Evolutionary conservation across 2,888 invertebrate species (phyloP).

Genomic region (Theretra japonica): DNA sequence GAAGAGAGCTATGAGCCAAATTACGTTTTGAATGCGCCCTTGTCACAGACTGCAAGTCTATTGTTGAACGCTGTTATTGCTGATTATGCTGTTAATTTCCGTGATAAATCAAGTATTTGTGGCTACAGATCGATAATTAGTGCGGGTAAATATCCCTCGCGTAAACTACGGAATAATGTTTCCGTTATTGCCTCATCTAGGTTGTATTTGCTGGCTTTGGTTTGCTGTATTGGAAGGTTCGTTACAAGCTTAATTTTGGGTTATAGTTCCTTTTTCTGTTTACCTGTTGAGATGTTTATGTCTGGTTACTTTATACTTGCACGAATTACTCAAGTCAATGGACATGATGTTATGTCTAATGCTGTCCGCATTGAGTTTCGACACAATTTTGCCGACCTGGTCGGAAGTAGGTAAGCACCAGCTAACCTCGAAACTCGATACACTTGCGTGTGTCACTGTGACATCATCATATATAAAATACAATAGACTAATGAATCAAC

Average conservation of each 20-base stretch:
- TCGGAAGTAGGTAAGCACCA: too few species aligned
- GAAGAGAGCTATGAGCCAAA: constrained; percentile 45
- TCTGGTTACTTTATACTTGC: too few species aligned
- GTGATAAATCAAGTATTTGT: not conserved
- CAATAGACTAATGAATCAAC: too few species aligned
- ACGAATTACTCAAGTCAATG: too few species aligned
- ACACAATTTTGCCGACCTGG: too few species aligned
- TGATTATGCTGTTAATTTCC: not conserved
- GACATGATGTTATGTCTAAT: too few species aligned
- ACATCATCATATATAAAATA: too few species aligned
- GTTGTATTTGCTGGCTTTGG: not conserved
- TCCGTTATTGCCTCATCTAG: not conserved
- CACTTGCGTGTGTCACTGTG: too few species aligned
- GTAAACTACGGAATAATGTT: constrained; percentile 3
- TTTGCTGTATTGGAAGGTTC: not conserved
- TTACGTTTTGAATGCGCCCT: constrained; percentile 54
- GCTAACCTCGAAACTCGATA: too few species aligned
- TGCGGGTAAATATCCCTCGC: not conserved
- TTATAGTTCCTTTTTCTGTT: too few species aligned
- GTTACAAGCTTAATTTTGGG: not conserved
- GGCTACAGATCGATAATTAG: not conserved
- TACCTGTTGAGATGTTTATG: too few species aligned
- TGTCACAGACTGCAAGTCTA: constrained; percentile 34
- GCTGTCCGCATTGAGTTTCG: too few species aligned
- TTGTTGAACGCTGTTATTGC: constrained; percentile 9